These are phyloP conservation scores for Drosophila simulans DNA, from an alignment of 1,140 invertebrate genomes.

Conservation along the genomic window DNA sequence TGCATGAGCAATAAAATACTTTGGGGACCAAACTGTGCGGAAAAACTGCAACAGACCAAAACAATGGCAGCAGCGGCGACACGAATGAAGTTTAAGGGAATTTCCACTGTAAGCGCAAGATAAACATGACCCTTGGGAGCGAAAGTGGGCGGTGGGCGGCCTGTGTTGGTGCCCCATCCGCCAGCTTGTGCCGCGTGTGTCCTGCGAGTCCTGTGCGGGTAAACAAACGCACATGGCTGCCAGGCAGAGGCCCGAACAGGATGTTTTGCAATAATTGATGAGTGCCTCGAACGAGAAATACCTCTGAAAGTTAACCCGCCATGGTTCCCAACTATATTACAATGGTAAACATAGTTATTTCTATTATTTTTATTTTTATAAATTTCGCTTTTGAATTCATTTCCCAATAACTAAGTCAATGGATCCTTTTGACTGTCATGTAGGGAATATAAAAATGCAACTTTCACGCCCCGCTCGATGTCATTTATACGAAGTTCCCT, in stretches of 20 bases:
- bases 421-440: neutral
- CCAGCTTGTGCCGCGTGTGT: constrained; percentile 13
- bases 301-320: neutral
- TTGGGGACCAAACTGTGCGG: constrained; percentile 54
- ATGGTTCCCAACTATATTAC: neutral
- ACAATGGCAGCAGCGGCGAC: constrained; percentile 34
- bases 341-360: neutral
- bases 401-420: neutral
- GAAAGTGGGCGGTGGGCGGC: neutral
- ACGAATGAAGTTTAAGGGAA: constrained; percentile 67
- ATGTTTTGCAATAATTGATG: neutral
- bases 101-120: constrained; percentile 70
- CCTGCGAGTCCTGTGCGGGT: constrained; percentile 29
- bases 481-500: constrained; percentile 11
- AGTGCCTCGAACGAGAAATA: neutral
- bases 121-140: constrained; percentile 71
- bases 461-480: constrained; percentile 18
- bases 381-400: neutral
- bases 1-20: constrained; percentile 60
- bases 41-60: constrained; percentile 60
- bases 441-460: constrained; percentile 1
- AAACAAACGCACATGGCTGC: constrained; percentile 60
- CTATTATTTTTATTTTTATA: neutral
- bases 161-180: neutral
- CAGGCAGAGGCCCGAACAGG: neutral